Conservation (phyloP, 1,140 invertebrate species). For the Drosophila carrolli region DNA sequence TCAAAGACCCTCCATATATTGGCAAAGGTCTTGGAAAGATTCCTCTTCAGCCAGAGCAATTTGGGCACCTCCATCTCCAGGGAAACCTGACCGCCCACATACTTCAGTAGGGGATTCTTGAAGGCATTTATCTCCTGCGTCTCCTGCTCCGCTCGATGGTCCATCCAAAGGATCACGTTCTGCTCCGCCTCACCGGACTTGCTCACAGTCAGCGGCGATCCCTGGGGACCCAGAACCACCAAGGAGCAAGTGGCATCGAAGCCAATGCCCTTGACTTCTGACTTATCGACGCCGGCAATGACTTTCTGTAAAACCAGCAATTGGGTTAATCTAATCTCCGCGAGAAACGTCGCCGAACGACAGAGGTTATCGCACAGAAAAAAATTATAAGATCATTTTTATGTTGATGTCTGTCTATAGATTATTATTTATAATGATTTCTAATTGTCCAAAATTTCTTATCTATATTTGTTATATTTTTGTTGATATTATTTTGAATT, state of each 20-base stretch:
- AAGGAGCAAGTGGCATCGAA: conserved; percentile 99
- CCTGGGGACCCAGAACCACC: conserved; percentile 91
- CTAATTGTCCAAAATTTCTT: no score
- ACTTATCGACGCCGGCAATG: conserved; percentile 85
- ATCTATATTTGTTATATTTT: background rate
- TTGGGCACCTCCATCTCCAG: conserved; percentile 98
- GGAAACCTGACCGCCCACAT: conserved; percentile 96
- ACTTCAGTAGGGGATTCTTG: conserved; percentile 91
- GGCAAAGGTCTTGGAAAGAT: conserved; percentile 89
- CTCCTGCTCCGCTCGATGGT: conserved; percentile 94
- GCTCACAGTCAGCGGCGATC: conserved; percentile 91
- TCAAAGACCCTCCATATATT: conserved; percentile 93
- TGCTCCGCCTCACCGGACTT: conserved; percentile 88
- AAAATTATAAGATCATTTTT: conserved; percentile 14
- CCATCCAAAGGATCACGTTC: conserved; percentile 99
- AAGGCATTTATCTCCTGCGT: conserved; percentile 93
- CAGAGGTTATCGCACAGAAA: conserved; percentile 19
- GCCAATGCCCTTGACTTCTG: conserved; percentile 92
- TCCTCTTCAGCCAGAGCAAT: conserved; percentile 96
- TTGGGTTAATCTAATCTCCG: conserved; percentile 66
- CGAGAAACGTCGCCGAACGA: conserved; percentile 24
- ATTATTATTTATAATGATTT: background rate
- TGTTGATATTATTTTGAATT: background rate
- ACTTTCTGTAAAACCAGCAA: conserved; percentile 86
- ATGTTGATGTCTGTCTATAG: background rate